Evolutionary conservation across 2,113 vertebrate genomes (phyloP).

Genomic region (Haemorhous mexicanus): DNA sequence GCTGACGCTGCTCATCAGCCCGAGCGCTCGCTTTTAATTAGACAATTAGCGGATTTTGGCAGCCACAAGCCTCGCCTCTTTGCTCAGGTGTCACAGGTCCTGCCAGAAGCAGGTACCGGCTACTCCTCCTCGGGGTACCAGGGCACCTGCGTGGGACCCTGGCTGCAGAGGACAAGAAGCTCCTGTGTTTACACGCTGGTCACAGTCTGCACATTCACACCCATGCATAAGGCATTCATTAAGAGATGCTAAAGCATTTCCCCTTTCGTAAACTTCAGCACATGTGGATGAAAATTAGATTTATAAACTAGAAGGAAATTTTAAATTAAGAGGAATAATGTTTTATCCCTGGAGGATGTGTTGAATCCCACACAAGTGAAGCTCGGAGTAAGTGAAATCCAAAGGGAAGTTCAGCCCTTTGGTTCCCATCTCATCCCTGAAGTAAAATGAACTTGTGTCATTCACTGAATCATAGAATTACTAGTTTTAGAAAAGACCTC

Average conservation of each 20-base stretch:
- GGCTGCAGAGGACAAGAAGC: neutral
- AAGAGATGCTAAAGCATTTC: neutral
- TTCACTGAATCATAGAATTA: neutral
- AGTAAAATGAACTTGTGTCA: neutral
- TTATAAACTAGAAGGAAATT: neutral
- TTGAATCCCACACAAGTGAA: neutral
- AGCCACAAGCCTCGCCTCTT: too few relatives aligned
- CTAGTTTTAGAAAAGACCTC: neutral
- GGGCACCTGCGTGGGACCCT: neutral
- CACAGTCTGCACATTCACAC: neutral
- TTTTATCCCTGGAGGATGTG: neutral
- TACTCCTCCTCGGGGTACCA: neutral
- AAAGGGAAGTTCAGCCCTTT: neutral
- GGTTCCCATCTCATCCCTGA: neutral
- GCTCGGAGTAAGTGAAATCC: neutral
- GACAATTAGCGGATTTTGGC: neutral
- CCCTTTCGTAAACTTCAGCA: neutral
- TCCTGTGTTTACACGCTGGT: neutral
- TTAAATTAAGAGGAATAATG: neutral
- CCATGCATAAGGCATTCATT: neutral
- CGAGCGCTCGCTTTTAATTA: neutral
- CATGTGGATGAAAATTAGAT: neutral
- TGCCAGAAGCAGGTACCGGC: neutral
- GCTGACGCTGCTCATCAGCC: neutral
- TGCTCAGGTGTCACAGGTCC: neutral